phyloP scores from a whole-genome alignment of 2,797 vertebrate genomes.

The Sebastes paucispinis region DNA sequence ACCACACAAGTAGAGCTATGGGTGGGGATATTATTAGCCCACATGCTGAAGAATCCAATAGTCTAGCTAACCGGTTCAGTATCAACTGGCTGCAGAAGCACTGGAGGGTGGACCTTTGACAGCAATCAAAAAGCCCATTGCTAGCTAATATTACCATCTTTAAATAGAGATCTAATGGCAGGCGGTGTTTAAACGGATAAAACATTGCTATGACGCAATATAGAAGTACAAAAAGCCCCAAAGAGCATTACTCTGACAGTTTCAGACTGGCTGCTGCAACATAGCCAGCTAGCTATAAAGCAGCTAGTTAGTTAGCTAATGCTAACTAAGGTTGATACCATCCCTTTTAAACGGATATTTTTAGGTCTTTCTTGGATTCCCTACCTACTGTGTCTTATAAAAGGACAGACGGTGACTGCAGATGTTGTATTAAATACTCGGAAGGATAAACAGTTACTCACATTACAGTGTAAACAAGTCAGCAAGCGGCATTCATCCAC shows the following conservation, averaged over 20 bases:
- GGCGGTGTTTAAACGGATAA: background rate
- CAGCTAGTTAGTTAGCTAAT: slow-evolving; percentile 39
- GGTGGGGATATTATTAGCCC: too few species aligned
- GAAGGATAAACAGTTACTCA: background rate
- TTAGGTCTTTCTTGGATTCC: background rate
- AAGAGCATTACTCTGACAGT: background rate
- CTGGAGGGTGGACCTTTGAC: background rate
- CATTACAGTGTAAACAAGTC: slow-evolving; percentile 4
- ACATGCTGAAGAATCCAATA: background rate
- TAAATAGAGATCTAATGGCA: background rate
- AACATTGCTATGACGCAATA: too few species aligned
- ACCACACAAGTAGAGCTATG: background rate
- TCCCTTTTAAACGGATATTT: background rate
- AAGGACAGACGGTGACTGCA: background rate
- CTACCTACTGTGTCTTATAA: slow-evolving; percentile 46
- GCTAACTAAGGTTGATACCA: slow-evolving; percentile 36
- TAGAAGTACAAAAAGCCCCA: background rate
- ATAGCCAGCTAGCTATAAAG: slow-evolving; percentile 8
- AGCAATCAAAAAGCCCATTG: background rate
- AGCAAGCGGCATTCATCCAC: slow-evolving; percentile 13
- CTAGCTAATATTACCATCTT: background rate
- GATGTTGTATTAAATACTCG: background rate
- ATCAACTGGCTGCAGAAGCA: slow-evolving; percentile 9
- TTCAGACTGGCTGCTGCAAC: background rate
- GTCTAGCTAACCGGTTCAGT: background rate